Conservation (phyloP, 2,113 vertebrate genomes). For the Centropus unirufus region DNA sequence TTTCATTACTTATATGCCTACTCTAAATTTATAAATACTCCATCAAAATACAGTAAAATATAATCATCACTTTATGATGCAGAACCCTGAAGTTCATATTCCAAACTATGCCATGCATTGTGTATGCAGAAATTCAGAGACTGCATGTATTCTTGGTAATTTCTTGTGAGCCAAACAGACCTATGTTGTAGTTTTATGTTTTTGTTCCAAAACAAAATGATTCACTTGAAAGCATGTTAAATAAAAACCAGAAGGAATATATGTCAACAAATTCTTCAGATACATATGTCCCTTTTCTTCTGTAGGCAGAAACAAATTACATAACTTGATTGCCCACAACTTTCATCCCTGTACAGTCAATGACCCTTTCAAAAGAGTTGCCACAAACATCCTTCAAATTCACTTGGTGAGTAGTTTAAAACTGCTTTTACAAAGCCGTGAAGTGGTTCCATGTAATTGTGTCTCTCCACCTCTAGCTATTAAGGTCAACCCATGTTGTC, state of each 20-base stretch:
- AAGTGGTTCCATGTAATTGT: neutral
- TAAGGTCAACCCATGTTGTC: neutral
- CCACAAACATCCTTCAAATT: conserved; percentile 23
- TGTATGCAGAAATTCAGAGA: neutral
- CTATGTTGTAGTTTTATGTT: neutral
- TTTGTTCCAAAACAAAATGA: neutral
- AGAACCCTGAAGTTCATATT: neutral
- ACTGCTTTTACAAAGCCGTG: neutral
- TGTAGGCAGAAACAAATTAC: conserved; percentile 11
- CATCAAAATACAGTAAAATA: neutral
- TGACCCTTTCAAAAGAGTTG: conserved; percentile 35
- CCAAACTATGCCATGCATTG: neutral
- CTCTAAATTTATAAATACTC: neutral
- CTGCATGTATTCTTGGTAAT: neutral
- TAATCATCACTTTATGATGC: neutral
- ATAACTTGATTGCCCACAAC: conserved; percentile 18
- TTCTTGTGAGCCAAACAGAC: neutral
- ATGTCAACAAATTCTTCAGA: neutral
- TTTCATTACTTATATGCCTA: neutral
- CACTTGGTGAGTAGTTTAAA: neutral
- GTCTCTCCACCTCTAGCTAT: neutral
- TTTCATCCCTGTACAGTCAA: conserved; percentile 29
- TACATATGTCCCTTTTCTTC: neutral
- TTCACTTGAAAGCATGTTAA: neutral
- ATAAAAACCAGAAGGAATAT: neutral